Percentiles rank a stretch among this genome's conserved stretches.
phyloP scores from a whole-genome alignment of 2,888 invertebrate species.

The Acleris literana region DNA sequence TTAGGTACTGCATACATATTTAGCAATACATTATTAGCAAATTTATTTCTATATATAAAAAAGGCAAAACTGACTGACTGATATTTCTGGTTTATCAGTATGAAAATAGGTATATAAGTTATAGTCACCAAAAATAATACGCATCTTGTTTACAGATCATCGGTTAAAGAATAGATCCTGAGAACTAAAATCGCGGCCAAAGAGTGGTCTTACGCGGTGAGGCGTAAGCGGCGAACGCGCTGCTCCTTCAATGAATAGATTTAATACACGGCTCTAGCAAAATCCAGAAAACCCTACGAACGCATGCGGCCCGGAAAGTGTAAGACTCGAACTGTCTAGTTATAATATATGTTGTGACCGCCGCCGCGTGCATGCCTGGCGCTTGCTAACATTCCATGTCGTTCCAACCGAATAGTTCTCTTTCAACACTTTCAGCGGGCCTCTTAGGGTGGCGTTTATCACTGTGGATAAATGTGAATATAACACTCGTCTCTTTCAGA shows the following conservation, averaged over 20 bases:
- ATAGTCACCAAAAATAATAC: no score
- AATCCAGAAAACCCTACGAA: conserved; percentile 40
- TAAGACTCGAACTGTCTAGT: neutral
- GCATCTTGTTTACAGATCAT: conserved; percentile 60
- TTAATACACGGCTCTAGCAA: conserved; percentile 28
- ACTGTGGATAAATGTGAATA: no score
- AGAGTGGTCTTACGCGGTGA: conserved; percentile 39
- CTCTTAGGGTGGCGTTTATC: no score
- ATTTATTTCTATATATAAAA: no score
- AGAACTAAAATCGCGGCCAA: conserved; percentile 60
- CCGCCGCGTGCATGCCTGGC: conserved; percentile 12
- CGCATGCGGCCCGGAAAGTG: neutral
- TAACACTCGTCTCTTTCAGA: no score
- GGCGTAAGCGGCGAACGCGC: conserved; percentile 4
- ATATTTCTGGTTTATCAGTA: no score
- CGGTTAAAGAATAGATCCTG: conserved; percentile 77
- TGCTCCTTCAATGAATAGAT: conserved; percentile 29
- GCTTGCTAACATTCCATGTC: conserved; percentile 28
- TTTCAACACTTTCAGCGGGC: no score
- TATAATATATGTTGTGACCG: conserved; percentile 7
- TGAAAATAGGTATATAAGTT: no score
- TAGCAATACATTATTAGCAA: no score
- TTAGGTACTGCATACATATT: no score
- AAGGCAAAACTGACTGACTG: no score
- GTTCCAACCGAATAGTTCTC: neutral